Evolutionary conservation across 2,888 invertebrate species (phyloP).

Genomic region (Crossocerus cetratus): DNA sequence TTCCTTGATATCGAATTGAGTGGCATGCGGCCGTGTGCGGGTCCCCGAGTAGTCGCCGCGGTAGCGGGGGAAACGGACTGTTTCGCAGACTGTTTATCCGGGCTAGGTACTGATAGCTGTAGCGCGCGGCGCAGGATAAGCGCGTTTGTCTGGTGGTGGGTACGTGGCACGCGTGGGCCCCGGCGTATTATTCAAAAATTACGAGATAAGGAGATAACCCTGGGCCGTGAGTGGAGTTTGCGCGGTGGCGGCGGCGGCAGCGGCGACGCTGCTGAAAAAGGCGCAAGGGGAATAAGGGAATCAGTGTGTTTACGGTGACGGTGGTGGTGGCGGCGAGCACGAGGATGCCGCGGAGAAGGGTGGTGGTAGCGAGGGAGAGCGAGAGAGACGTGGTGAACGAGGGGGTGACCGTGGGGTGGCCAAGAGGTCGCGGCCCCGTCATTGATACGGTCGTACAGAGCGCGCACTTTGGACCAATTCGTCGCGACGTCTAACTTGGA

Average conservation of each 20-base stretch:
- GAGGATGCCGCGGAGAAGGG: background rate
- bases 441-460: slow-evolving; percentile 65
- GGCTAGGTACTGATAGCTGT: slow-evolving; percentile 21
- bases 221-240: slow-evolving; percentile 12
- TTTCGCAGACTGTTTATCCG: slow-evolving; percentile 1
- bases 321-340: background rate
- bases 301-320: slow-evolving; percentile 30
- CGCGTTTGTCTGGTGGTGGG: slow-evolving; percentile 13
- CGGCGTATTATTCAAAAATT: slow-evolving; percentile 57
- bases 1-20: too few relatives aligned
- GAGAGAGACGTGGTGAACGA: slow-evolving; percentile 29
- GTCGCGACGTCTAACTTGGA: slow-evolving; percentile 66
- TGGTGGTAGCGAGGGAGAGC: too few relatives aligned
- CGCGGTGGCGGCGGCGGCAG: background rate
- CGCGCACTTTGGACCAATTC: slow-evolving; percentile 74
- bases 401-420: slow-evolving; percentile 33
- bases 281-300: background rate
- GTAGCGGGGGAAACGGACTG: too few relatives aligned
- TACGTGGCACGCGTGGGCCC: slow-evolving; percentile 15
- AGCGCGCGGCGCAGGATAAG: background rate
- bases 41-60: too few relatives aligned
- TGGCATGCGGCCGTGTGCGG: too few relatives aligned
- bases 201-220: slow-evolving; percentile 65
- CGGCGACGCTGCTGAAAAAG: slow-evolving; percentile 5
- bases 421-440: slow-evolving; percentile 69